Conservation (phyloP, 2,113 vertebrate genomes). For the Varanus komodoensis region DNA sequence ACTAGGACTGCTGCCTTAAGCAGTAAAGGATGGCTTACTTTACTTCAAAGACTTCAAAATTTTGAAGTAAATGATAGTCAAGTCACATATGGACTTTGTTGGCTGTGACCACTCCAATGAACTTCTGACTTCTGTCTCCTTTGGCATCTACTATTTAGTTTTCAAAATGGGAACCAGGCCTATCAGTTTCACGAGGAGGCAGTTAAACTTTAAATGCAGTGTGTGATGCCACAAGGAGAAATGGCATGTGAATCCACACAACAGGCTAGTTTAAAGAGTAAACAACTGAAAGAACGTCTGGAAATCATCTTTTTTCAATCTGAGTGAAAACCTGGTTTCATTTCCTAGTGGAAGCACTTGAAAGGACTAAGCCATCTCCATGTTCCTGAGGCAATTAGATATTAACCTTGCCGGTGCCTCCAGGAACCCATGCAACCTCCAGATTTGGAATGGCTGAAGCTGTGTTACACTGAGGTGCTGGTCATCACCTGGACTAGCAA, state of each 20-base stretch:
- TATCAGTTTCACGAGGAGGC: background rate
- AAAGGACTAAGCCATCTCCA: background rate
- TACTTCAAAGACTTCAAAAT: too few species aligned
- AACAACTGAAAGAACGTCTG: background rate
- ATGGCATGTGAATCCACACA: background rate
- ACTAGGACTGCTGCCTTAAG: background rate
- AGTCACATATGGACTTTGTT: background rate
- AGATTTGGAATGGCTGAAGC: background rate
- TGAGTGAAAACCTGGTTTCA: slow-evolving; percentile 10
- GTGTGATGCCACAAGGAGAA: background rate
- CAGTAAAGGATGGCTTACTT: too few species aligned
- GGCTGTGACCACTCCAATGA: background rate
- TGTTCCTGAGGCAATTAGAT: background rate
- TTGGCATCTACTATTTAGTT: background rate
- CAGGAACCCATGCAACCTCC: background rate
- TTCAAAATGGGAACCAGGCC: background rate
- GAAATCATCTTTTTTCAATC: slow-evolving; percentile 13
- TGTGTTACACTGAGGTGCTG: background rate
- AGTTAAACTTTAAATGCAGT: background rate
- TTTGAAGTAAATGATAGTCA: background rate
- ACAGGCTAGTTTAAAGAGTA: background rate
- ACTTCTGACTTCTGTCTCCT: too few species aligned
- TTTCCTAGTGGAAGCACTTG: slow-evolving; percentile 16
- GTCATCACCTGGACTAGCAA: background rate
- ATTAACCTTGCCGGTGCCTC: background rate